phyloP scores from a whole-genome alignment of 2,797 vertebrate genomes.

The Oreortyx pictus region DNA sequence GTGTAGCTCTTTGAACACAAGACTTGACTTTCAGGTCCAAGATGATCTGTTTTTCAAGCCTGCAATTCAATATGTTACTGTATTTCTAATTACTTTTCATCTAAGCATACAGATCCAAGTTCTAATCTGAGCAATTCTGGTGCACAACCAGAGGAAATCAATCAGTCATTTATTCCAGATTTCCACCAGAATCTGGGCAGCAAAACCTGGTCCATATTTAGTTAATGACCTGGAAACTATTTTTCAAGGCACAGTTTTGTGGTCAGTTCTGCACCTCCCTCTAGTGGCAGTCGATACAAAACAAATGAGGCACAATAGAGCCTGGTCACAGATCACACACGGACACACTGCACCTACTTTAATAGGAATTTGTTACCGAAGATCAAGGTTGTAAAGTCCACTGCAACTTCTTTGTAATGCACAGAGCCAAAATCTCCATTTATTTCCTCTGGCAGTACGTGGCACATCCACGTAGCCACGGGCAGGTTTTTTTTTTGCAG shows the following conservation, averaged over 20 bases:
- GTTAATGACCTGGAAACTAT: slow-evolving; percentile 27
- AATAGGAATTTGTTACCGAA: background rate
- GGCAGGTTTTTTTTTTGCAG: background rate
- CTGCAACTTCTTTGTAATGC: background rate
- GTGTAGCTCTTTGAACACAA: background rate
- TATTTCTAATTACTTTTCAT: slow-evolving; percentile 20
- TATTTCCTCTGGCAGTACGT: background rate
- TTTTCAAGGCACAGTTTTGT: background rate
- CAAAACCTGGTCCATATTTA: background rate
- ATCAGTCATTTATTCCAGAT: slow-evolving; percentile 21
- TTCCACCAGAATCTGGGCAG: background rate
- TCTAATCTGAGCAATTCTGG: background rate
- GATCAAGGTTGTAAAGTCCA: background rate
- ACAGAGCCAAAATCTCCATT: rapidly evolving
- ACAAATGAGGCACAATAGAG: background rate
- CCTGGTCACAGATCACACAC: background rate
- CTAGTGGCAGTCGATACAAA: slow-evolving; percentile 17
- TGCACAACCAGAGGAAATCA: slow-evolving; percentile 31
- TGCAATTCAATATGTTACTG: background rate
- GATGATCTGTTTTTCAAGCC: background rate
- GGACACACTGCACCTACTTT: background rate
- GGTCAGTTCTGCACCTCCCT: slow-evolving; percentile 8
- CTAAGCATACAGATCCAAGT: background rate
- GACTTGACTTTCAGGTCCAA: background rate
- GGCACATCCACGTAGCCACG: background rate